phyloP scores from a whole-genome alignment of 2,113 vertebrate genomes.

The Tonatia bakeri region DNA sequence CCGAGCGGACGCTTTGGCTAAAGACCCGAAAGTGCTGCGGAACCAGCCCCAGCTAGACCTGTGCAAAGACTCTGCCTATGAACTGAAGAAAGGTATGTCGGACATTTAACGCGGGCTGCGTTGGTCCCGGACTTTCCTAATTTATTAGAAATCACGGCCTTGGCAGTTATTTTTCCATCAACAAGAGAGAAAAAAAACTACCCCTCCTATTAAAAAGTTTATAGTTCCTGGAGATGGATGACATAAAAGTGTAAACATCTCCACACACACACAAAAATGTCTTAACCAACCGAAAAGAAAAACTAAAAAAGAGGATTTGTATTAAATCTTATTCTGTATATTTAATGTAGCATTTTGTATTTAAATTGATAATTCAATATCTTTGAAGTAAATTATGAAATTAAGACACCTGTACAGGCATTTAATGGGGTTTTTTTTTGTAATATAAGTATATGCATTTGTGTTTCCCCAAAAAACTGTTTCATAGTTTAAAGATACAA shows the following conservation, averaged over 20 bases:
- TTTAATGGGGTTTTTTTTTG: constrained; percentile 85
- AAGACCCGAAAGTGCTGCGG: constrained; percentile 92
- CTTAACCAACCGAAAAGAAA: constrained; percentile 89
- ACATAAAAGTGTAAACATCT: constrained; percentile 85
- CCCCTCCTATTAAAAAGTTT: constrained; percentile 86
- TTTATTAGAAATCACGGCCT: constrained; percentile 83
- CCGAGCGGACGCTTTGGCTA: constrained; percentile 95
- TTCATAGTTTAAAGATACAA: constrained; percentile 87
- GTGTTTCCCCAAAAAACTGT: constrained; percentile 83
- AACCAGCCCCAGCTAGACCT: constrained; percentile 96
- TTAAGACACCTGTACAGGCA: constrained; percentile 92
- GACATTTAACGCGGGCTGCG: constrained; percentile 95
- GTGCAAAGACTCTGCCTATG: constrained; percentile 98
- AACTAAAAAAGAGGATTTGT: constrained; percentile 89
- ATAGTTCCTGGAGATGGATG: constrained; percentile 91
- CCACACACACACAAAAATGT: constrained; percentile 82
- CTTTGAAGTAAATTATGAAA: constrained; percentile 99
- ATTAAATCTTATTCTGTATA: constrained; percentile 99
- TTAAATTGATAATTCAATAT: constrained; percentile 99
- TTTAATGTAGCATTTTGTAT: constrained; percentile 99
- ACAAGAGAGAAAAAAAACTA: constrained; percentile 69
- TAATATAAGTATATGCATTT: constrained; percentile 88
- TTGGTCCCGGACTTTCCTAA: constrained; percentile 80
- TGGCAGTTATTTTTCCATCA: constrained; percentile 84
- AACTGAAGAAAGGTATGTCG: constrained; percentile 99